phyloP scores from a whole-genome alignment of 1,140 invertebrate species.

The Drosophila pectinifera region DNA sequence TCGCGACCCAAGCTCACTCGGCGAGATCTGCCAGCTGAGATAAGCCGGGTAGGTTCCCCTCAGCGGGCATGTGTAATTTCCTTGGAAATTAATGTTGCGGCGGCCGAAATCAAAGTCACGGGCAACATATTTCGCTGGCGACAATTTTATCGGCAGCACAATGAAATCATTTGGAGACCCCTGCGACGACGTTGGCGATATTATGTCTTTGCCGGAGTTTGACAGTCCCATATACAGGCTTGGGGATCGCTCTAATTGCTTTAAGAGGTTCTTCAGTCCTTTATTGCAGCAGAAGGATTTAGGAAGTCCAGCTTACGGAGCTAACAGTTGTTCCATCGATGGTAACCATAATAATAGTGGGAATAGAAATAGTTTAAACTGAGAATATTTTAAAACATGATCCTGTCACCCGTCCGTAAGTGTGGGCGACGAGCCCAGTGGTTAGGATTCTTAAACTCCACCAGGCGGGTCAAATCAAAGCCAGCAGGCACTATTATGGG shows the following conservation, averaged over 20 bases:
- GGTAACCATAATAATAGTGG: not conserved
- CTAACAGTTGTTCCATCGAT: not conserved
- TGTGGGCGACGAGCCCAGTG: conserved; percentile 49
- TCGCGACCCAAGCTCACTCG: conserved; percentile 42
- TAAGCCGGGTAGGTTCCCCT: conserved; percentile 51
- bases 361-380: not conserved
- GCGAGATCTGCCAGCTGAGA: conserved; percentile 67
- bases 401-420: conserved; percentile 20
- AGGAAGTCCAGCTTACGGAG: conserved; percentile 14
- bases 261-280: conserved; percentile 10
- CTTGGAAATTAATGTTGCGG: conserved; percentile 80
- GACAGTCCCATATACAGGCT: conserved; percentile 40
- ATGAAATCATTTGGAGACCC: conserved; percentile 72
- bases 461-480: conserved; percentile 42
- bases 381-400: not conserved
- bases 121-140: conserved; percentile 75
- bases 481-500: conserved; percentile 44
- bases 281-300: conserved; percentile 19
- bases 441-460: conserved; percentile 49
- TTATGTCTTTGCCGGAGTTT: conserved; percentile 62
- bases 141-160: conserved; percentile 84
- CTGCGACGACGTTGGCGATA: conserved; percentile 61
- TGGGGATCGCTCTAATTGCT: conserved; percentile 24
- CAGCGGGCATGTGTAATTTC: conserved; percentile 71
- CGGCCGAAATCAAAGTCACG: conserved; percentile 82